These are phyloP conservation scores for Ibycter americanus DNA, from an alignment of 2,797 vertebrate species.

Conservation along the genomic window DNA sequence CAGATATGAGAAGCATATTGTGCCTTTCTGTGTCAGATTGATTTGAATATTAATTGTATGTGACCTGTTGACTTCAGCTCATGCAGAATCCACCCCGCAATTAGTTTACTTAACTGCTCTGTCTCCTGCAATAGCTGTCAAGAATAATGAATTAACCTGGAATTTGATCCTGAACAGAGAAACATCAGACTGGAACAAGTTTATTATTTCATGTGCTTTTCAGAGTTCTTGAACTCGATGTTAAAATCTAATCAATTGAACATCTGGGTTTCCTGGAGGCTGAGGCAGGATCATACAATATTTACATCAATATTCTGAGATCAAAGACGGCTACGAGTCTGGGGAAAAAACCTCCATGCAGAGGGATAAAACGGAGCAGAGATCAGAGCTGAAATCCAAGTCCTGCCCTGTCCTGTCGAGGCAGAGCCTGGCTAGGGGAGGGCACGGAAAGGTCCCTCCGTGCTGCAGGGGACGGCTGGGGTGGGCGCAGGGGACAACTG, in stretches of 20 bases:
- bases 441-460: not conserved
- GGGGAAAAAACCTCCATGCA: not conserved
- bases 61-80: not conserved
- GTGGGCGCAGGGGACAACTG: not conserved
- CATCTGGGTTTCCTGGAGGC: slow-evolving; percentile 35
- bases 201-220: slow-evolving; percentile 62
- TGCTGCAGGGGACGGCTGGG: fast-evolving
- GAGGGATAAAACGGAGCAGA: not conserved
- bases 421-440: not conserved
- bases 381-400: not conserved
- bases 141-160: slow-evolving; percentile 23
- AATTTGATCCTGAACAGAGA: slow-evolving; percentile 9
- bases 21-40: not conserved
- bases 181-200: slow-evolving; percentile 6
- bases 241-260: slow-evolving; percentile 36
- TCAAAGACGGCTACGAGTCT: not conserved
- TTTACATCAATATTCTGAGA: slow-evolving; percentile 32
- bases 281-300: slow-evolving; percentile 33
- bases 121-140: slow-evolving; percentile 2
- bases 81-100: not conserved
- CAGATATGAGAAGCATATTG: not conserved
- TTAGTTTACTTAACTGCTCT: not conserved
- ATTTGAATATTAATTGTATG: slow-evolving; percentile 42
- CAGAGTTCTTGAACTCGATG: slow-evolving; percentile 24
- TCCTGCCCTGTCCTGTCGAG: not conserved